These are phyloP conservation scores for Atherinosoma microstoma DNA, from an alignment of 2,797 vertebrate species.

Conservation along the genomic window DNA sequence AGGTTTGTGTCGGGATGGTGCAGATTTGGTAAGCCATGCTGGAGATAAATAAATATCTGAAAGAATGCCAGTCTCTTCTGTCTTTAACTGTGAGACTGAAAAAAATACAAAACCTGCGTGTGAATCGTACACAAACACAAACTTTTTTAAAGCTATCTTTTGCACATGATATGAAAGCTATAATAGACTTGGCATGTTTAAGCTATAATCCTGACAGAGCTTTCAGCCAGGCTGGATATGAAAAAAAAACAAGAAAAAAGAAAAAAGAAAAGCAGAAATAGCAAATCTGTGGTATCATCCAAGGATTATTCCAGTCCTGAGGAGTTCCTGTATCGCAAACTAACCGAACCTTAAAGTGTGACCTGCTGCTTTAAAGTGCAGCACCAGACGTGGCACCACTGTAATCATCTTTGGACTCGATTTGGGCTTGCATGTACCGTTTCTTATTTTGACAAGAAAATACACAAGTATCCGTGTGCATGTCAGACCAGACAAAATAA, in stretches of 20 bases:
- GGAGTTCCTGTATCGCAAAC: conserved; percentile 57
- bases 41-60: conserved; percentile 63
- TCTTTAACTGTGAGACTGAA: conserved; percentile 51
- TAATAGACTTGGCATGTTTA: conserved; percentile 60
- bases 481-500: conserved; percentile 61
- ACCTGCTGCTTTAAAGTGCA: conserved; percentile 47
- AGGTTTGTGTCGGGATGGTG: conserved; percentile 21
- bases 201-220: conserved; percentile 48
- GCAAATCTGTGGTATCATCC: conserved; percentile 46
- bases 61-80: conserved; percentile 62
- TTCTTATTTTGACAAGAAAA: conserved; percentile 52
- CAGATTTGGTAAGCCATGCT: conserved; percentile 35
- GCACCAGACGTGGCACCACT: conserved; percentile 38
- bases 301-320: conserved; percentile 69
- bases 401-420: conserved; percentile 53
- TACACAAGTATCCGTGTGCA: conserved; percentile 50
- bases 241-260: conserved; percentile 5
- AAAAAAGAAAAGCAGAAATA: conserved; percentile 40
- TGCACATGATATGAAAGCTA: conserved; percentile 60
- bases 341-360: conserved; percentile 41
- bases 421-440: conserved; percentile 34
- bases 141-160: conserved; percentile 75
- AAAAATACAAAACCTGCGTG: conserved; percentile 46
- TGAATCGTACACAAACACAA: conserved; percentile 66
- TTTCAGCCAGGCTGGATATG: conserved; percentile 42